Evolutionary conservation across 2,888 invertebrate species (phyloP), one percentile per base, ranked within the genome.

Genomic region (Eulithis testata): DNA sequence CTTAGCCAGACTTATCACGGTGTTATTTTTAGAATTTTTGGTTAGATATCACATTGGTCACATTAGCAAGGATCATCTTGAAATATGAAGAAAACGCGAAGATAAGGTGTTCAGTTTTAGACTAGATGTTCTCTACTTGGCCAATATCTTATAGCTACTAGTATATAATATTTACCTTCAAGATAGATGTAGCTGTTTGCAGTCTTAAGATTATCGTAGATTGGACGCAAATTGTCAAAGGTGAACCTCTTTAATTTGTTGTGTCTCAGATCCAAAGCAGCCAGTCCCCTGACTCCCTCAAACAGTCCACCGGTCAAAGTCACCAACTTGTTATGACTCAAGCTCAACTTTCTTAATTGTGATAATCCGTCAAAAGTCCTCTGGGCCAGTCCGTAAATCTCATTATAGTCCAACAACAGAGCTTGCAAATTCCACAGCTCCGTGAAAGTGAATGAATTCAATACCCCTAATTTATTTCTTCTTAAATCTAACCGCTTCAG

Each of bases 401-500:
- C 94, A 86, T 96, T 96, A 81, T 95, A 94, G 85, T 96, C 96
- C 85, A 97, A 88, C 66, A 95, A 94, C 76, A 97, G 87, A 73
- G 96, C 95, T 73, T 94, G 94, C 27, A 97, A 89, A 76, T 95
- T 95, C 92, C 96, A 96, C 80, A 97, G 90, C 79, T 97, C 97
- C 11, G 95, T 95, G 86, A 97, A 97, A 27, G 96, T 96, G 68
- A 96, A 95, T 58, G 97, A 96, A 57, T 96, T 96, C 66, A 97
- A 94, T 86, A 95, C 95, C 59, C 95, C 94, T 76, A 97, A 94
- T 80, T 95, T 94, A 86, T 97, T 97, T 76, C 94, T 94, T 71
- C 96, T 95, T 79, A 97, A 91, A 84, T 97, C 96, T 72, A 97
- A 90, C 63, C 95, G 94, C 82, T 95, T 95, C 57, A 97, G 89